Evolutionary conservation across 2,797 vertebrate species (phyloP), one percentile per base, ranked within the genome.

Genomic region (Rachycentron canadum): DNA sequence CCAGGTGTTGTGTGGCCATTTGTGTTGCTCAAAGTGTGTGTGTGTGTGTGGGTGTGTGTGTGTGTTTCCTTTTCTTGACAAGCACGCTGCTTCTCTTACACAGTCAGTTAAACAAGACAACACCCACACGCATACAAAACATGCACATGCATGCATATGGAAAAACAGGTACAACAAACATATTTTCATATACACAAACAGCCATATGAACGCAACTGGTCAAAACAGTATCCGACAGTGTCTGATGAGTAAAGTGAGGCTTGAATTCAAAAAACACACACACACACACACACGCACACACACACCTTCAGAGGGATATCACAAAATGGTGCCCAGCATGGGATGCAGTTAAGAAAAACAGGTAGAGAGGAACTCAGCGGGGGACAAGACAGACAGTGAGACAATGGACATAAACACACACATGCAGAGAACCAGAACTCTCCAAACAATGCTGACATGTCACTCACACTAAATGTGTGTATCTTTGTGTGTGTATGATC

Each of bases 321-420:
- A 78, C 50, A 84, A 79, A 76, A 57, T 59, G 38, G 23, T 60
- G 61, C 72, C 32, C 75, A 79, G 75, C 53, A 52, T 85, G 80
- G 40, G 47, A 65, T 57, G 34, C 47, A n/a, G 66, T 77, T 73
- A 63, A 61, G 50, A 64, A 53, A 66, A 77, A 72, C 41, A 65
- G 64, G 47, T 52, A 67, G 69, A 57, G 40, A 58, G 47, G 66
- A 82, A 41, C 62, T 41, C 62, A 41, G 69, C 7, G 21, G 70
- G 60, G 34, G 64, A 43, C 26, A n/a, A n/a, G n/a, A n/a, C n/a
- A 59, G 7, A 84, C 17, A 5, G 53, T 16, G 3, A 23, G 32
- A 41, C 28, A 49, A 7, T 34, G 6, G 45, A 66, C 0, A 0
- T 58, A 34, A 71, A 72, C n/a, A 75, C 63, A 69, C 12, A 40